Percentiles rank a stretch among this genome's conserved stretches.
Conservation (phyloP, 2,113 vertebrate species). For the Falco punctatus region DNA sequence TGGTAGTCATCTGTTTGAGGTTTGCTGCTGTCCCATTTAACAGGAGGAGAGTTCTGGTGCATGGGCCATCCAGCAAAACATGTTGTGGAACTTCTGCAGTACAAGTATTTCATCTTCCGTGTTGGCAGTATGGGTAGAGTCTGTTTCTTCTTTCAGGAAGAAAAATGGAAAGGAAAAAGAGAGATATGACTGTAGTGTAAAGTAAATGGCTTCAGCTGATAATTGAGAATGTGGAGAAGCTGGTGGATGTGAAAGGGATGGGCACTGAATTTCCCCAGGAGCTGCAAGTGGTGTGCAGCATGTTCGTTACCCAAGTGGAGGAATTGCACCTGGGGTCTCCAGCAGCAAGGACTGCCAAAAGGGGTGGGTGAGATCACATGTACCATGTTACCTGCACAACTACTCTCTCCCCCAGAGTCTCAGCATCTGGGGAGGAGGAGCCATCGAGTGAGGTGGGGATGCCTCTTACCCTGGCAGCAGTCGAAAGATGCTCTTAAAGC, state of each 20-base stretch:
- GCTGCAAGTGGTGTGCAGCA: rapidly evolving
- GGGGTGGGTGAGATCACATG: background rate
- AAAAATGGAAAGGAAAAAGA: background rate
- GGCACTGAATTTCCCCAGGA: background rate
- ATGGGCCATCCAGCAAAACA: background rate
- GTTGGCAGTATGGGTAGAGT: background rate
- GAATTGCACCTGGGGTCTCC: background rate
- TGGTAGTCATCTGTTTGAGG: background rate
- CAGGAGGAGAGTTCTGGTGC: background rate
- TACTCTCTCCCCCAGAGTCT: rapidly evolving
- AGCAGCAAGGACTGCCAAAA: background rate
- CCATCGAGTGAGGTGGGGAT: rapidly evolving
- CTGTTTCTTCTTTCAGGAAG: background rate
- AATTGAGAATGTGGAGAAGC: background rate
- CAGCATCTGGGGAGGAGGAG: background rate
- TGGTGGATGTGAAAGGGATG: background rate
- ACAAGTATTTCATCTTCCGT: background rate
- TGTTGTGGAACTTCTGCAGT: background rate
- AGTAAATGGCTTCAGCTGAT: background rate
- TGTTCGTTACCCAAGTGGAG: background rate
- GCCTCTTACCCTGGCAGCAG: background rate
- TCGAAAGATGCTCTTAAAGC: background rate
- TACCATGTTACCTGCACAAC: background rate
- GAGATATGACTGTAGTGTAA: background rate
- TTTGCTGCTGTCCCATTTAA: background rate